Percentiles rank a stretch among this genome's conserved stretches.
These are phyloP conservation scores for Trachurus trachurus DNA, from an alignment of 2,797 vertebrate genomes.

Conservation along the genomic window DNA sequence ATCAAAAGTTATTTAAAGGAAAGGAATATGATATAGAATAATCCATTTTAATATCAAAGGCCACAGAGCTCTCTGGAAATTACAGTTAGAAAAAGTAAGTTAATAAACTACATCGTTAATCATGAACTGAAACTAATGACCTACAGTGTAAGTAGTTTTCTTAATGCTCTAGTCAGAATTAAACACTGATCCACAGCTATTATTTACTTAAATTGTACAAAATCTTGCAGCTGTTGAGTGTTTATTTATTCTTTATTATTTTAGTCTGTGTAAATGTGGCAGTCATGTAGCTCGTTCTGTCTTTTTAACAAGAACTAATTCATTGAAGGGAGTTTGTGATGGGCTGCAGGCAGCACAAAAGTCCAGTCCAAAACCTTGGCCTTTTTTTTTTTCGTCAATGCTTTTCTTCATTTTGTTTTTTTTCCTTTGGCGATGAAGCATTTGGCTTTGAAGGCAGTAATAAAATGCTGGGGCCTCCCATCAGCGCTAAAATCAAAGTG, in stretches of 20 bases:
- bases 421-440: background rate
- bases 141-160: background rate
- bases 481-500: background rate
- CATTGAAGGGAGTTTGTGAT: background rate
- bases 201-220: background rate
- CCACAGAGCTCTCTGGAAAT: background rate
- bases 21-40: slow-evolving; percentile 20
- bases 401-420: background rate
- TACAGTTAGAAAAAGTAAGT: slow-evolving; percentile 6
- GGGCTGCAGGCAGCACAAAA: background rate
- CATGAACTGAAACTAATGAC: background rate
- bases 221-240: background rate
- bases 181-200: background rate
- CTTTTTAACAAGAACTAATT: background rate
- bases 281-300: background rate
- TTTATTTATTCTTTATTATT: background rate
- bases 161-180: background rate
- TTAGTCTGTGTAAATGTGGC: background rate
- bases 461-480: background rate
- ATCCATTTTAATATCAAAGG: slow-evolving; percentile 34
- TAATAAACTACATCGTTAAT: slow-evolving; percentile 1
- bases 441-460: background rate
- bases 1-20: slow-evolving; percentile 34
- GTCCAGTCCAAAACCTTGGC: background rate
- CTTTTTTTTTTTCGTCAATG: background rate